A percentile compares a stretch with the other conserved stretches of the same genome.
Evolutionary conservation across 2,797 vertebrate species (phyloP).

Genomic region (Lutjanus argentimaculatus): DNA sequence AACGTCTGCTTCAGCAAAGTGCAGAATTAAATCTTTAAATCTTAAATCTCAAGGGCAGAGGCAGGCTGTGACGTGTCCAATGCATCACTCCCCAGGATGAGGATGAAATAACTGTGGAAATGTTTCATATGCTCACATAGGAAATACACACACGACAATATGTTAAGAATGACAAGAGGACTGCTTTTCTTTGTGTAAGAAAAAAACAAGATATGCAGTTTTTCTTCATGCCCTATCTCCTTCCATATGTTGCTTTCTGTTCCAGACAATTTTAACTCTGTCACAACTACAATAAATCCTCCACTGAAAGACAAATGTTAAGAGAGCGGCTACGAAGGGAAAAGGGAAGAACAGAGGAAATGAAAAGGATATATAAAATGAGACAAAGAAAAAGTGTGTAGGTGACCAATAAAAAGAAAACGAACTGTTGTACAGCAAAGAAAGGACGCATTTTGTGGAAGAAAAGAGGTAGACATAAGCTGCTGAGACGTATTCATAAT

Average conservation of each 20-base stretch:
- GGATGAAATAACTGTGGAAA: neutral
- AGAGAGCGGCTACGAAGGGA: conserved; percentile 1
- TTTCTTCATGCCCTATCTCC: conserved; percentile 6
- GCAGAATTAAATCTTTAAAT: conserved; percentile 11
- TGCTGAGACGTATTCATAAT: neutral
- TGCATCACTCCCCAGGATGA: neutral
- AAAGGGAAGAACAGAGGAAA: conserved; percentile 21
- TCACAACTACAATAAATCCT: conserved; percentile 65
- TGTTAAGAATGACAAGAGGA: conserved; percentile 22
- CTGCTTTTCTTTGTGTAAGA: conserved; percentile 36
- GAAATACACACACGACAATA: neutral
- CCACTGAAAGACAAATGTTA: conserved; percentile 32
- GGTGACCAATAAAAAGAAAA: conserved; percentile 12
- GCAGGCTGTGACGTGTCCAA: neutral
- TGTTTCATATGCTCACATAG: neutral
- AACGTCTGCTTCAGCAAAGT: neutral
- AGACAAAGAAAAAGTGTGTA: conserved; percentile 17
- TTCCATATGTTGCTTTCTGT: conserved; percentile 59
- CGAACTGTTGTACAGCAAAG: neutral
- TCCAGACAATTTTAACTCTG: conserved; percentile 62
- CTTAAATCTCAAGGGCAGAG: neutral
- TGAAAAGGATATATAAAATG: conserved; percentile 14
- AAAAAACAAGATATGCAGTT: neutral
- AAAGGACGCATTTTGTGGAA: conserved; percentile 7
- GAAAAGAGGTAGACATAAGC: neutral